These are phyloP conservation scores for Bombus breviceps DNA, from an alignment of 1,140 invertebrate species.

Conservation along the genomic window DNA sequence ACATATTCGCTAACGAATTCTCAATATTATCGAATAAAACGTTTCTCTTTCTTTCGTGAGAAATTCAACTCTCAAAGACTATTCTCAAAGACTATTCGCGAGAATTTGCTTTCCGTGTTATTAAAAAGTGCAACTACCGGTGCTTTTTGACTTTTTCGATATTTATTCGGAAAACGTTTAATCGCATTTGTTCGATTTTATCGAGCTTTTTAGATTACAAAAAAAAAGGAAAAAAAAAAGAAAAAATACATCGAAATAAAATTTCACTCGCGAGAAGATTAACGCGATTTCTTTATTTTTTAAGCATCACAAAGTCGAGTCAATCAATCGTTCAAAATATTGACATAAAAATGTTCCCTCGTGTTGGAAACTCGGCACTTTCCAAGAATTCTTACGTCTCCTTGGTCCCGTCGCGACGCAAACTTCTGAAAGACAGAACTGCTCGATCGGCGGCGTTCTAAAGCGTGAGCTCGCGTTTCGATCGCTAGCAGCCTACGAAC, in stretches of 20 bases:
- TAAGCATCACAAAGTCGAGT: background rate
- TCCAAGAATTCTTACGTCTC: no score
- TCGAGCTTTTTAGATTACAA: background rate
- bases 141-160: background rate
- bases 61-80: background rate
- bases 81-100: no score
- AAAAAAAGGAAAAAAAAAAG: no score
- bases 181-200: background rate
- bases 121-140: background rate
- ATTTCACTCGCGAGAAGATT: background rate
- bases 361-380: background rate
- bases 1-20: background rate
- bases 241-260: background rate
- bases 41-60: background rate
- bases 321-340: background rate
- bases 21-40: background rate
- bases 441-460: background rate
- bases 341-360: background rate
- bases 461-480: background rate
- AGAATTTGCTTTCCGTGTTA: background rate
- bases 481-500: background rate
- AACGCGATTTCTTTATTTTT: background rate
- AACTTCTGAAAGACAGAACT: background rate
- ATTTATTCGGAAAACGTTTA: background rate
- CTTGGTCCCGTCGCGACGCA: background rate